Evolutionary conservation across 2,797 vertebrate genomes (phyloP).

Genomic region (Lemur catta): DNA sequence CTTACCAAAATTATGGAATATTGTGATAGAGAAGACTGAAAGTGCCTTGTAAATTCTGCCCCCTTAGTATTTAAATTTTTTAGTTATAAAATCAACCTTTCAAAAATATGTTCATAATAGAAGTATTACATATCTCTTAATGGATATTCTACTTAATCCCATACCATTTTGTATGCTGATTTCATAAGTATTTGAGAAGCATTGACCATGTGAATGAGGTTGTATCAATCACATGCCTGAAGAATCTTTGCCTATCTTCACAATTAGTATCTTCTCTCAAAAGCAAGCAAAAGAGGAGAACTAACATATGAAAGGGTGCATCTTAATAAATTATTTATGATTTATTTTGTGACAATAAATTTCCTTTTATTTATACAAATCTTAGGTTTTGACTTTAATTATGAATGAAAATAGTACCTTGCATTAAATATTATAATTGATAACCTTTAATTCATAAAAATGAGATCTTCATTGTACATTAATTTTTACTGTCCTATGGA

Average conservation of each 20-base stretch:
- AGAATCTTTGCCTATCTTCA: neutral
- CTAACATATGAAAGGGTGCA: neutral
- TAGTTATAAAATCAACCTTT: neutral
- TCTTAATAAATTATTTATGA: neutral
- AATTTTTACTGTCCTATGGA: neutral
- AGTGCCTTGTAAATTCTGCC: neutral
- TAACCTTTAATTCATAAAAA: conserved; percentile 14
- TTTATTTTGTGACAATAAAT: conserved; percentile 18
- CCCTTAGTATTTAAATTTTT: neutral
- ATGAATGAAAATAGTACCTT: conserved; percentile 5
- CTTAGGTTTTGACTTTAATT: conserved; percentile 16
- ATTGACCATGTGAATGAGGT: fast-evolving
- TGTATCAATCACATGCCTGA: neutral
- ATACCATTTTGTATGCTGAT: neutral
- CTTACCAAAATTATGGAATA: neutral
- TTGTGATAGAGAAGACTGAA: neutral
- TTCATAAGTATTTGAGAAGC: neutral
- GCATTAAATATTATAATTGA: conserved; percentile 24
- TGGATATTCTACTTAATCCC: neutral
- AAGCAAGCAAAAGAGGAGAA: neutral
- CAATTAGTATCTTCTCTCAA: neutral
- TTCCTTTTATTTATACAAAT: conserved; percentile 47
- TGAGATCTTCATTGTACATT: neutral
- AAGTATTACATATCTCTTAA: neutral
- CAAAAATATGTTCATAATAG: neutral